Conservation (phyloP, 2,797 vertebrate genomes). For the Melanogrammus aeglefinus region DNA sequence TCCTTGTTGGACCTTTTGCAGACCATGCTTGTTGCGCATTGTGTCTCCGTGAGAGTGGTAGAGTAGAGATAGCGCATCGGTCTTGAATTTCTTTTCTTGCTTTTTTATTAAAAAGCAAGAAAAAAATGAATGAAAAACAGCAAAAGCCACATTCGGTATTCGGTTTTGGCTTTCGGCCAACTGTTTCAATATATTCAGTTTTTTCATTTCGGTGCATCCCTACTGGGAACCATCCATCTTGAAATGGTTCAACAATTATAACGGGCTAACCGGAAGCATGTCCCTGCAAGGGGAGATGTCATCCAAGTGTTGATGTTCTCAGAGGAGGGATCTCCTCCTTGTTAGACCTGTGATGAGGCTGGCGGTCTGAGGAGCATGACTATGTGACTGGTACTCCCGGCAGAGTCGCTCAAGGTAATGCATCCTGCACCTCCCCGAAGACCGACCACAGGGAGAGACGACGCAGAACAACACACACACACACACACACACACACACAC, state of each 20-base stretch:
- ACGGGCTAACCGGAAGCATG: slow-evolving; percentile 62
- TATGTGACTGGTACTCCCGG: slow-evolving; percentile 46
- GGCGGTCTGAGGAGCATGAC: slow-evolving; percentile 13
- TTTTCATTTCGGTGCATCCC: not conserved
- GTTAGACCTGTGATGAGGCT: slow-evolving; percentile 45
- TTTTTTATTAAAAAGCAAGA: too few relatives aligned
- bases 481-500: not conserved
- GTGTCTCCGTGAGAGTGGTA: too few relatives aligned
- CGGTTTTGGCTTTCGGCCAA: too few relatives aligned
- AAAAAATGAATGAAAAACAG: too few relatives aligned
- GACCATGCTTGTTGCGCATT: too few relatives aligned
- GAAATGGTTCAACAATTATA: slow-evolving; percentile 65
- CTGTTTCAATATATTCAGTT: too few relatives aligned
- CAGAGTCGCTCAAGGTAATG: slow-evolving; percentile 24
- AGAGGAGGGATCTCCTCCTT: slow-evolving; percentile 58
- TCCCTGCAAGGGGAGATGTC: slow-evolving; percentile 66
- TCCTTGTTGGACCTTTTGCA: too few relatives aligned
- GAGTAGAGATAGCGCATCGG: too few relatives aligned
- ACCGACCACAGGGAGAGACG: slow-evolving; percentile 25
- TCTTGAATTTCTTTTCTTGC: too few relatives aligned
- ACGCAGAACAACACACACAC: not conserved
- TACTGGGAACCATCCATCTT: slow-evolving; percentile 54
- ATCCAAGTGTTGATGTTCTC: slow-evolving; percentile 71
- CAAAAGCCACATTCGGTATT: too few relatives aligned
- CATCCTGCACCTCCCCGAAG: slow-evolving; percentile 31